Evolutionary conservation across 2,888 invertebrate species (phyloP), one percentile per base, ranked within the genome.

Genomic region (Escarpia spicata): DNA sequence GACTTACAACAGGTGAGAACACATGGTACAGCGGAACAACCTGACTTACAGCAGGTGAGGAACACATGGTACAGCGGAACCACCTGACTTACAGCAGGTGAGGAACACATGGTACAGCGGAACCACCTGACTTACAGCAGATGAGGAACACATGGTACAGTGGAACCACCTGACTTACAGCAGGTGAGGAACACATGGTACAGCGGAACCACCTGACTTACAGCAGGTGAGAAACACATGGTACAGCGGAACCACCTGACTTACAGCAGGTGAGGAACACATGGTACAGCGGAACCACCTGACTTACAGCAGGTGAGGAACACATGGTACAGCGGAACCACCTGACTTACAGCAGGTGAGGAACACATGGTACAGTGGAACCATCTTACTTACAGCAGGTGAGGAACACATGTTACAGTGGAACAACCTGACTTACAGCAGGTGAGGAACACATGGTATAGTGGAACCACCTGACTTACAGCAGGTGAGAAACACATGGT

Each of bases 371-470:
- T 37, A 37, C 37, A 37, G 37, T 37, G n/a, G n/a, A n/a, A n/a
- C n/a, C n/a, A n/a, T n/a, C n/a, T n/a, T n/a, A 97, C 93, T 95
- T 97, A 0, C 95, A 96, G 92, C 95, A 96, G 94, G 96, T 96
- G 95, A 37, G 37, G 37, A 37, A 37, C 37, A 37, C 37, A 37
- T 37, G 37, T 0, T 37, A 37, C 37, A 37, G 37, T 37, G n/a
- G n/a, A n/a, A n/a, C n/a, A n/a, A n/a, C n/a, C n/a, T n/a, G 97
- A 97, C 93, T 95, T 97, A 0, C 95, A 96, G 92, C 95, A 96
- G 94, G 96, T 96, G 95, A 37, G 37, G 37, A 37, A 37, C 37
- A 37, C 37, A 37, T 37, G 37, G 37, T 37, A 37, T 1, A 37
- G 37, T 37, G n/a, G n/a, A n/a, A n/a, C n/a, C n/a, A n/a, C n/a